Evolutionary conservation across 2,888 invertebrate species (phyloP).

Genomic region (Axea sp.): DNA sequence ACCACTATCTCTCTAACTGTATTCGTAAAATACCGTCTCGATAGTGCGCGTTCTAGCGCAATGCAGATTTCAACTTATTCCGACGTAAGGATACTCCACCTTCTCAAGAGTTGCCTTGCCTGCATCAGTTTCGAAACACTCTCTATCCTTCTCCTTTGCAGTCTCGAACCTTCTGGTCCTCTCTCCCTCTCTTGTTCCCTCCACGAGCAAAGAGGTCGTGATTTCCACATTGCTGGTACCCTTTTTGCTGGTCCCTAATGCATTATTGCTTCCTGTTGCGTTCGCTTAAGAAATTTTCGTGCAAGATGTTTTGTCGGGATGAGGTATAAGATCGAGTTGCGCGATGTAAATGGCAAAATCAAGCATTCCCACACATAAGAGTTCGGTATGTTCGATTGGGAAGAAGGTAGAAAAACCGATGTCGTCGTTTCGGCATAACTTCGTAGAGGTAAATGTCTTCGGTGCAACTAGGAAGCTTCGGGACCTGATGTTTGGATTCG

Average conservation of each 20-base stretch:
- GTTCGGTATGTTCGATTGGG: slow-evolving; percentile 10
- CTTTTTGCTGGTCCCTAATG: slow-evolving; percentile 38
- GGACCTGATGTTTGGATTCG: not conserved
- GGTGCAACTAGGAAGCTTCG: slow-evolving; percentile 1
- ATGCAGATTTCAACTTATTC: slow-evolving; percentile 65
- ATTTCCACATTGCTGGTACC: slow-evolving; percentile 56
- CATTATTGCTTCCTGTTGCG: slow-evolving; percentile 58
- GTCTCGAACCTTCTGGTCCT: not conserved
- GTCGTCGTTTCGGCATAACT: slow-evolving; percentile 1
- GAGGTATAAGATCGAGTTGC: slow-evolving; percentile 4
- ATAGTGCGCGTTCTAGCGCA: slow-evolving; percentile 58
- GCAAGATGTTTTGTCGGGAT: slow-evolving; percentile 18
- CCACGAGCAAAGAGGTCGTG: slow-evolving; percentile 33
- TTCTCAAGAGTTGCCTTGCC: slow-evolving; percentile 49
- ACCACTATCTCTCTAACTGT: slow-evolving; percentile 71
- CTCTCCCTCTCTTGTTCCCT: slow-evolving; percentile 9
- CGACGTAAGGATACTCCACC: slow-evolving; percentile 60
- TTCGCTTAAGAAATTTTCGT: slow-evolving; percentile 51
- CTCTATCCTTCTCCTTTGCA: slow-evolving; percentile 7
- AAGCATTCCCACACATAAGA: slow-evolving; percentile 46
- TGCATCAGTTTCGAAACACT: slow-evolving; percentile 58
- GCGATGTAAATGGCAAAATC: slow-evolving; percentile 31
- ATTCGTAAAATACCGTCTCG: slow-evolving; percentile 72
- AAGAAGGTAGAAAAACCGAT: slow-evolving; percentile 17
- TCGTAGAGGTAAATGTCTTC: too few relatives aligned